Percentiles rank a stretch among this genome's conserved stretches.
Evolutionary conservation across 1,140 invertebrate genomes (phyloP).

Genomic region (Sesamia nonagrioides): DNA sequence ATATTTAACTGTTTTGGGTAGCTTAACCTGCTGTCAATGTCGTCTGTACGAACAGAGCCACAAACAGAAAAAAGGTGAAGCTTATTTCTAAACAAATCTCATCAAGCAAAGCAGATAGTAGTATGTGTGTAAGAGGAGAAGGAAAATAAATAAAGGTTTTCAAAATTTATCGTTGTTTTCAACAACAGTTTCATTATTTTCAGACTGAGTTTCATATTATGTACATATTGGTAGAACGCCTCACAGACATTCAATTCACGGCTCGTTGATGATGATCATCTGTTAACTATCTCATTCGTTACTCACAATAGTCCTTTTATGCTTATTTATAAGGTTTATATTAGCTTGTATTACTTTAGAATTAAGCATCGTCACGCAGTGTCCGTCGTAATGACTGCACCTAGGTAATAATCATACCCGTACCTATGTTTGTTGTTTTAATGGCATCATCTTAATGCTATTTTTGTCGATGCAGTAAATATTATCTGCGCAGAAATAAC

Average conservation of each 20-base stretch:
- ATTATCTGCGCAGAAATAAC: conserved; percentile 48
- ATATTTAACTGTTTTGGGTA: too few relatives aligned
- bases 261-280: conserved; percentile 2
- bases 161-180: not conserved
- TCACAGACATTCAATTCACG: conserved; percentile 9
- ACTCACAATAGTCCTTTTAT: not conserved
- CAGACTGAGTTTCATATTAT: not conserved
- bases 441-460: conserved; percentile 59
- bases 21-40: too few relatives aligned
- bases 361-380: conserved; percentile 30
- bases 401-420: conserved; percentile 47
- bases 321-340: not conserved
- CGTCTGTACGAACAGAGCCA: too few relatives aligned
- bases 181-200: not conserved
- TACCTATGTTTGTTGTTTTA: conserved; percentile 45
- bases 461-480: conserved; percentile 58
- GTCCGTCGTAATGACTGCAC: conserved; percentile 35
- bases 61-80: too few relatives aligned
- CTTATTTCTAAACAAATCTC: too few relatives aligned
- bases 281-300: not conserved
- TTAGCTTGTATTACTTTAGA: conserved; percentile 6
- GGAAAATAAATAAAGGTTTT: not conserved
- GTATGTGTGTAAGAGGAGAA: too few relatives aligned
- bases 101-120: too few relatives aligned
- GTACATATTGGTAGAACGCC: not conserved